Base-by-base conservation (phyloP, 2,113 vertebrate species). In the Scomber colias region DNA sequence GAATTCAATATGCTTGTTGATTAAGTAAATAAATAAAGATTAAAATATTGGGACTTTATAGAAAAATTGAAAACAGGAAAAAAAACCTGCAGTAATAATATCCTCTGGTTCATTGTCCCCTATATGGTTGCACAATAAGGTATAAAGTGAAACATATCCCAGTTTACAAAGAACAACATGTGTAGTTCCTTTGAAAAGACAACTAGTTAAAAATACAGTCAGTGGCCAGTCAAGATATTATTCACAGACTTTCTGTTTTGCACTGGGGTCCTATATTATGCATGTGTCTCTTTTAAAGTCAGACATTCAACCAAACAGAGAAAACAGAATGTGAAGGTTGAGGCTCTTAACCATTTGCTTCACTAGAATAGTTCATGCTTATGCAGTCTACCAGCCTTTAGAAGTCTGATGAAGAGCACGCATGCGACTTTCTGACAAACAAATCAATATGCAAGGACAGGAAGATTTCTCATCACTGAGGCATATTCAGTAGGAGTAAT, bases 391-490 rank as follows among this genome's bases (percentile, higher is more conserved):
- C 31, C 56, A 75, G 81, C 24, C 45, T 84, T 80, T 86, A 90
- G 77, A 61, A 67, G 73, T 54, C 84, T 84, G 83, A 87, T 71
- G 65, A 77, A 79, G 65, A 75, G 64, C 44, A 35, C 5, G 1
- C 30, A 21, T 57, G 70, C 8, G 15, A 81, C 66, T 77, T 81
- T 81, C 70, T 84, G 85, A 85, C 72, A 82, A 83, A 87, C 69
- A 74, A 82, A 90, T 90, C 84, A 84, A 91, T 92, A 65, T 35
- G 60, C 62, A 67, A 85, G 77, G 81, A 82, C 68, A 71, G 61
- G 82, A 68, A 27, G 56, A 86, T 71, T 71, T 78, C 83, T 85
- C 77, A 73, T 90, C 86, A 61, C 86, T 46, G 82, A 71, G 71
- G 68, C 77, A 79, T 82, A 77, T 84, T 82, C 77, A 50, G 80